phyloP scores from a whole-genome alignment of 1,140 invertebrate species.

The Ceratitis capitata region DNA sequence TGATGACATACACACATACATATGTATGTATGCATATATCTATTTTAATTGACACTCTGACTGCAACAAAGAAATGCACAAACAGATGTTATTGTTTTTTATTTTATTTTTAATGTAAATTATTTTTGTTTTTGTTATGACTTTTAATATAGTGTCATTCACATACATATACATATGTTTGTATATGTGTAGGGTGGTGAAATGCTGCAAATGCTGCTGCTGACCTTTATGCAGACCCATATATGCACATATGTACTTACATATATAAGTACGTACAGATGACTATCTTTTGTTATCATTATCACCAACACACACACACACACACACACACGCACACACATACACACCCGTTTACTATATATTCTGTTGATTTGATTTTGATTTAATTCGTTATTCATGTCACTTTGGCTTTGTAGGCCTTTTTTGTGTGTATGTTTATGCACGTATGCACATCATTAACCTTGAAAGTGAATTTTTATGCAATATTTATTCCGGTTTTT shows the following conservation, averaged over 20 bases:
- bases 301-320: too few relatives aligned
- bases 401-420: background rate
- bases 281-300: background rate
- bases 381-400: background rate
- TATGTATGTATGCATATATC: background rate
- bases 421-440: background rate
- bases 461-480: conserved; percentile 27
- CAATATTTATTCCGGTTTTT: conserved; percentile 31
- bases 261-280: background rate
- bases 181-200: background rate
- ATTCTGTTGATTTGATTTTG: background rate
- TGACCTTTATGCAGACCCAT: background rate
- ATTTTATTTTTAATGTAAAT: background rate
- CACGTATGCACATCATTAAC: conserved; percentile 1
- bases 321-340: background rate
- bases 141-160: background rate
- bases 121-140: background rate
- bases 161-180: too few relatives aligned
- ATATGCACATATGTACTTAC: background rate
- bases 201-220: background rate
- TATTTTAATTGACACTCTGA: background rate
- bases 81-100: background rate
- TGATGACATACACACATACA: background rate
- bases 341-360: background rate
- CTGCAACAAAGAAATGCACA: background rate